Evolutionary conservation across 2,888 invertebrate genomes (phyloP).

Genomic region (Macrophya alboannulata): DNA sequence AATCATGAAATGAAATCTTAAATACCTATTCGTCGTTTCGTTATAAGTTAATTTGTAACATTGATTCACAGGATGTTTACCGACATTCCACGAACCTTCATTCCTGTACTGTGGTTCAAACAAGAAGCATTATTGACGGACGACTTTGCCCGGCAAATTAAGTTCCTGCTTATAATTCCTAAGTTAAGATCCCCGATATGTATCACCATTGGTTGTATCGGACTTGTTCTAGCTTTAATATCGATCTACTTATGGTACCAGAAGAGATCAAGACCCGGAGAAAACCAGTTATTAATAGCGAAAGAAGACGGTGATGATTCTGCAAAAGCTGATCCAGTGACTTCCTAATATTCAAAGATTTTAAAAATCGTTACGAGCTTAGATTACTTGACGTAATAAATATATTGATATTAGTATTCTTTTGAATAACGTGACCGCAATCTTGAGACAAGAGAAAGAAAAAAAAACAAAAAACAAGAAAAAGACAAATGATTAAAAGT

Average conservation of each 20-base stretch:
- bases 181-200: slow-evolving; percentile 82
- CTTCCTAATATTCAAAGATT: background rate
- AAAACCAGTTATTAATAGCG: slow-evolving; percentile 76
- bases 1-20: background rate
- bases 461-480: background rate
- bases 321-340: slow-evolving; percentile 42
- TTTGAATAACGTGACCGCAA: background rate
- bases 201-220: slow-evolving; percentile 81
- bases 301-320: slow-evolving; percentile 62
- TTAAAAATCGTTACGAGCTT: background rate
- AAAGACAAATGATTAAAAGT: no score
- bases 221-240: slow-evolving; percentile 77
- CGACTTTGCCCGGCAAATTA: slow-evolving; percentile 82
- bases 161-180: slow-evolving; percentile 82
- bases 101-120: slow-evolving; percentile 91
- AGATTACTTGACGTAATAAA: background rate
- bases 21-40: slow-evolving; percentile 38
- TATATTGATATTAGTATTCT: slow-evolving; percentile 8
- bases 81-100: slow-evolving; percentile 81
- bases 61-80: slow-evolving; percentile 77
- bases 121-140: slow-evolving; percentile 85
- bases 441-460: background rate
- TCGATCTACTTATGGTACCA: slow-evolving; percentile 75
- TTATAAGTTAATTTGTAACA: background rate
- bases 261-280: slow-evolving; percentile 73